Conservation (phyloP, 2,888 invertebrate genomes). For the Meandrusa payeni region DNA sequence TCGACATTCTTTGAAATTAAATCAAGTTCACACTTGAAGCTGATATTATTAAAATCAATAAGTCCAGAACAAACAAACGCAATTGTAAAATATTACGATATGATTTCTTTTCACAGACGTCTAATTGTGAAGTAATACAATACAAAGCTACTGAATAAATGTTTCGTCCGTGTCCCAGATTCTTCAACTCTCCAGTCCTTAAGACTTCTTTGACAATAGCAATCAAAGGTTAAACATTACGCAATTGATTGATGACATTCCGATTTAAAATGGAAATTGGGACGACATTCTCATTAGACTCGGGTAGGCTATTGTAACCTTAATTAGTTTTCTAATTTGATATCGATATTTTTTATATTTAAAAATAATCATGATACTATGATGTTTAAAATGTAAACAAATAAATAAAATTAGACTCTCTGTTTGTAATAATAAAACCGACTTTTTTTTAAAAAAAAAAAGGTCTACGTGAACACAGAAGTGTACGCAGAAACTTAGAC, state of each 20-base stretch:
- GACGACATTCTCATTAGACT: neutral
- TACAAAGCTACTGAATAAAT: conserved; percentile 17
- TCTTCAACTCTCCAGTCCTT: neutral
- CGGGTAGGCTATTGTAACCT: neutral
- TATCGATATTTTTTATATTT: neutral
- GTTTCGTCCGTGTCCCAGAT: conserved; percentile 26
- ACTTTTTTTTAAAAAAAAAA: no score
- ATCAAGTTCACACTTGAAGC: no score
- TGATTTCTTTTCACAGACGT: no score
- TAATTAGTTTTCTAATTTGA: conserved; percentile 9
- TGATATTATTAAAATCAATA: no score
- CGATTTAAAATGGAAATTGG: conserved; percentile 7
- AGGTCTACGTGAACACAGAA: no score
- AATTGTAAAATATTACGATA: no score
- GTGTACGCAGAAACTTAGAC: no score
- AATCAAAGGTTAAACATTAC: conserved; percentile 15
- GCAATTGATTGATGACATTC: conserved; percentile 14
- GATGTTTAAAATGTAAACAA: neutral
- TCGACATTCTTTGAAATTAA: no score
- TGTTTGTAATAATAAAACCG: no score
- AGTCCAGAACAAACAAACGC: no score
- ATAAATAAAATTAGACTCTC: no score
- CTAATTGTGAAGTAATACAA: no score
- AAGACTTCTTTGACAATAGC: conserved; percentile 11
- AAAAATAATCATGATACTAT: neutral